Base-by-base conservation (phyloP, 1,140 invertebrate genomes). In the Hestina assimilis region DNA sequence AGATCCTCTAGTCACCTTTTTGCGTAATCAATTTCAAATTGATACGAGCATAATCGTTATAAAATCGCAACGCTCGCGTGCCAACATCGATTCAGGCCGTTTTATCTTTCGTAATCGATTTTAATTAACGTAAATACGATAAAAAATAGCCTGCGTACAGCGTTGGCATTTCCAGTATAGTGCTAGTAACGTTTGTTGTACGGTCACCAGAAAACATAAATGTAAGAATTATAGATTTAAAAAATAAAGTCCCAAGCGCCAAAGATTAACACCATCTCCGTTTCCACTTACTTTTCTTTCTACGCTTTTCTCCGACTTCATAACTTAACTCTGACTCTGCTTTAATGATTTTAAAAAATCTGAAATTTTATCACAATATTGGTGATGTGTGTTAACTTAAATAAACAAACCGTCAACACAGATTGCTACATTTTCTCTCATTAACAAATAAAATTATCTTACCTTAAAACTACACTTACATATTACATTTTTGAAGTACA, bases 111-210 rank as follows among this genome's bases (percentile, higher is more conserved):
- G 62, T 66, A 80, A 80, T 68, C 60, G 45, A 42, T 40, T 57
- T 66, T 72, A 77, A 78, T 78, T 80, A 80, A 59, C 51, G 66
- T 64, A 69, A 68, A 62, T 57, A 47, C 52, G 51, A 48, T 46
- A 61, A 68, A 69, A 60, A 78, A 75, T 69, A 45, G 48, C 47
- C 21, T 42, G 38, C 72, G 72, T 62, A 46, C 28, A 54, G 50
- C 46, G 54, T 57, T 42, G 47, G 63, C 59, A 69, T 75, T 66
- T 68, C 66, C 46, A 40, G 12, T 23, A 42, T 7, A 57, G 51
- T 38, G 40, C 59, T 45, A 11, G 40, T 20, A 24, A 62, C 55
- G 43, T 45, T 68, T 46, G 31, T 8, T 19, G 66, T 65, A 73
- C 17, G n/a, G 66, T 38, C 20, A 45, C 47, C 54, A 63, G 56